Evolutionary conservation across 1,140 invertebrate genomes (phyloP).

Genomic region (Trachelipus rathkii): DNA sequence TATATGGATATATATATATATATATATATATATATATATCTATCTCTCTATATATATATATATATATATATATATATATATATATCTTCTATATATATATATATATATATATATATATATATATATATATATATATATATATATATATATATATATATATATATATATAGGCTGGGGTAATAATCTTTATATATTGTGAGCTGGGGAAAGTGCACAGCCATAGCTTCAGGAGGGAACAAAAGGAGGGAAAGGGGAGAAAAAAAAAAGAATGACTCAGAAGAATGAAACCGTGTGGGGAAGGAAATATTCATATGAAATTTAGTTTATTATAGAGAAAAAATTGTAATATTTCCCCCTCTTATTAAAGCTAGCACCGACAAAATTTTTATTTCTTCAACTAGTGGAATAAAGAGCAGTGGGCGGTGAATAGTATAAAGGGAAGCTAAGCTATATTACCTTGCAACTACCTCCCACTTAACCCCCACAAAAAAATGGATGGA

Average conservation of each 20-base stretch:
- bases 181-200: background rate
- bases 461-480: no score
- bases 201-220: conserved; percentile 2
- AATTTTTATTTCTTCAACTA: no score
- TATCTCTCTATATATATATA: no score
- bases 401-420: no score
- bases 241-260: background rate
- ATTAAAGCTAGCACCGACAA: no score
- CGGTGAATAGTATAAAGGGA: no score
- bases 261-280: background rate
- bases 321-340: no score
- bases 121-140: conserved; percentile 6
- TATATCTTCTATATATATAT: background rate
- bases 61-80: background rate
- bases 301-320: background rate
- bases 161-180: background rate
- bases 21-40: background rate
- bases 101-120: conserved; percentile 5
- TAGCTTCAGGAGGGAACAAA: background rate
- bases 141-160: conserved; percentile 5
- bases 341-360: no score
- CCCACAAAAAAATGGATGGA: no score
- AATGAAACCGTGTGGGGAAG: background rate
- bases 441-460: no score
- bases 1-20: no score